Base-by-base conservation (phyloP, 2,113 vertebrate genomes). In the Spea multiplicata region DNA sequence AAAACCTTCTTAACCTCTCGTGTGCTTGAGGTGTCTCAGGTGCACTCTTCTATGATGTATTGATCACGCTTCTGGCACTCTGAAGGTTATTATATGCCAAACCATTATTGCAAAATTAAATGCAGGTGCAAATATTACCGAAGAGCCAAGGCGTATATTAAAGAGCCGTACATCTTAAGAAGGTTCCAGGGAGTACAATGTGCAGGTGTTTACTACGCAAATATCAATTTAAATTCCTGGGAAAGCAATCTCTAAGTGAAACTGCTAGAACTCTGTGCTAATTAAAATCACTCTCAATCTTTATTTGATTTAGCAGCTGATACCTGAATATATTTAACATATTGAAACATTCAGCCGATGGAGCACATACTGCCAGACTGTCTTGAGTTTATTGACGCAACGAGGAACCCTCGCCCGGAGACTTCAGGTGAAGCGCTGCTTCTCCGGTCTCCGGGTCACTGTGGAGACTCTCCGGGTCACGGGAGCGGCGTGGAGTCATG, bases 131-230 rank as follows among this genome's bases (percentile, higher is more conserved):
- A 30, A 30, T 30, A 30, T 30, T 2, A 30, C 30, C 2, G 30
- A 30, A 30, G 30, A 30, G 30, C 30, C 50, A 4, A 61, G 10
- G 5, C 13, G 8, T 9, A 12, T 61, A 1, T 61, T 10, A 6
- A 12, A n/a, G 8, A 5, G 57, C 57, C 14, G 57, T 61, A 61
- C 57, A n/a, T 14, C 50, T 61, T 61, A 61, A 61, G 9, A 61
- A 10, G 14, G 14, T 61, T 61, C 14, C 8, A 12, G 57, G 13
- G 13, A 61, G 13, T 12, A n/a, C 14, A 44, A 7, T 13, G 5
- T 57, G 74, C 74, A 68, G 73, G 16, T 76, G 74, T 68, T 74
- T 65, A 12, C 59, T 65, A 44, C 16, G 14, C 65, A 57, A 76
- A 76, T 68, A 76, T 64, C 12, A 1, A 64, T 49, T 74, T 74